Conservation (phyloP, 1,140 invertebrate genomes). For the Conus ventricosus region DNA sequence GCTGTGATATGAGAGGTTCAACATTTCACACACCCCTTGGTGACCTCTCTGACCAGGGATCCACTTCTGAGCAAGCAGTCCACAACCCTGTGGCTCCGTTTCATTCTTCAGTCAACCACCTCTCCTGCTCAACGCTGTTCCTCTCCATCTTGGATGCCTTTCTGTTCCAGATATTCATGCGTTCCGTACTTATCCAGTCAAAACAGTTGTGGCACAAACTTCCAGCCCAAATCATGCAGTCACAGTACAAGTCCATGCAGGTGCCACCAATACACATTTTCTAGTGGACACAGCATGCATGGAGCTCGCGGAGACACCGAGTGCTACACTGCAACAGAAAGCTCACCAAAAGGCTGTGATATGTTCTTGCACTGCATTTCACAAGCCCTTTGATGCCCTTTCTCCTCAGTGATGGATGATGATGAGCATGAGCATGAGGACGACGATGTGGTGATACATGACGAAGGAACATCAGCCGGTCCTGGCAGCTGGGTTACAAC, state of each 20-base stretch:
- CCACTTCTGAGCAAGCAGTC: neutral
- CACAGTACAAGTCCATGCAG: neutral
- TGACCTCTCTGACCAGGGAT: constrained; percentile 41
- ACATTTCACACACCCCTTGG: constrained; percentile 70
- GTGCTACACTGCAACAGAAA: neutral
- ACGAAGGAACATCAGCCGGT: neutral
- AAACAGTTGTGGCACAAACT: neutral
- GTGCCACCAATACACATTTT: neutral
- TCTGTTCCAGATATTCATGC: neutral
- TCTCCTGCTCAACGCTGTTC: too few species aligned
- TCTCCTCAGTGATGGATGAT: constrained; percentile 10
- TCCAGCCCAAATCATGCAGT: neutral
- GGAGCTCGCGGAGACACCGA: neutral
- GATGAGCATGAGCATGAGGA: neutral
- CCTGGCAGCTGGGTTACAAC: too few species aligned
- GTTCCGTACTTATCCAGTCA: neutral
- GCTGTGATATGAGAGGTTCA: constrained; percentile 71
- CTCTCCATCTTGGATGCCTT: neutral
- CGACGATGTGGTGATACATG: neutral
- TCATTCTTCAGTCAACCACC: neutral
- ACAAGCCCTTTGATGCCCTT: constrained; percentile 2
- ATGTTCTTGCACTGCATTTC: neutral
- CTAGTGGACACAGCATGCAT: neutral
- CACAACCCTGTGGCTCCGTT: too few species aligned
- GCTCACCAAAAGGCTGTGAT: constrained; percentile 27